Conservation (phyloP, 2,113 vertebrate genomes). For the Uropsilus gracilis region DNA sequence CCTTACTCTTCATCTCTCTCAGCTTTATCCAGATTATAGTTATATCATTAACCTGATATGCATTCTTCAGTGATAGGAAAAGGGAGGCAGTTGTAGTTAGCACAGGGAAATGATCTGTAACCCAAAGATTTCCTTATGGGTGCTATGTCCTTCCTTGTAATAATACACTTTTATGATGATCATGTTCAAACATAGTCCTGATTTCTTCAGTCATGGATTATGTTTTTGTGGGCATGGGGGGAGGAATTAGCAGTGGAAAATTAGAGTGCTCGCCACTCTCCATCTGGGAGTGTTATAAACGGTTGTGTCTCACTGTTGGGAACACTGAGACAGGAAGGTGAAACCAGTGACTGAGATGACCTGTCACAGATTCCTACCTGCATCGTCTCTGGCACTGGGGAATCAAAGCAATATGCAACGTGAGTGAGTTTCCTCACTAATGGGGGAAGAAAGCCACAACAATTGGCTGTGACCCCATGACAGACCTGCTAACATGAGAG, state of each 20-base stretch:
- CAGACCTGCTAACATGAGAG: too few species aligned
- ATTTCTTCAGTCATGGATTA: not conserved
- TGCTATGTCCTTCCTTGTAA: not conserved
- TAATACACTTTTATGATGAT: not conserved
- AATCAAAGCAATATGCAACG: too few species aligned
- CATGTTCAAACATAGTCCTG: not conserved
- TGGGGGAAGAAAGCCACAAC: too few species aligned
- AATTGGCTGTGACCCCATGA: too few species aligned
- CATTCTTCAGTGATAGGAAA: not conserved
- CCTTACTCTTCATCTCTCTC: not conserved
- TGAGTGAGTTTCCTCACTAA: too few species aligned
- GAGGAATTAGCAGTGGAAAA: not conserved
- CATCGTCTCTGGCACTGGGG: too few species aligned
- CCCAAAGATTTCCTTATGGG: not conserved
- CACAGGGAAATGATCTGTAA: not conserved
- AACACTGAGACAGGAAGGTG: too few species aligned
- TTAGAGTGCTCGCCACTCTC: too few species aligned
- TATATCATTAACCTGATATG: not conserved
- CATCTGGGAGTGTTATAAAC: too few species aligned
- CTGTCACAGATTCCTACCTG: too few species aligned
- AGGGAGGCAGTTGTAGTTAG: not conserved
- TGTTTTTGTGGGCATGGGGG: not conserved
- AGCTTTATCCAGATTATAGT: not conserved
- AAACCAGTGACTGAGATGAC: too few species aligned
- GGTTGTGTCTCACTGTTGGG: too few species aligned